Conservation (phyloP, 2,113 vertebrate genomes). For the Rhinogobius similis region DNA sequence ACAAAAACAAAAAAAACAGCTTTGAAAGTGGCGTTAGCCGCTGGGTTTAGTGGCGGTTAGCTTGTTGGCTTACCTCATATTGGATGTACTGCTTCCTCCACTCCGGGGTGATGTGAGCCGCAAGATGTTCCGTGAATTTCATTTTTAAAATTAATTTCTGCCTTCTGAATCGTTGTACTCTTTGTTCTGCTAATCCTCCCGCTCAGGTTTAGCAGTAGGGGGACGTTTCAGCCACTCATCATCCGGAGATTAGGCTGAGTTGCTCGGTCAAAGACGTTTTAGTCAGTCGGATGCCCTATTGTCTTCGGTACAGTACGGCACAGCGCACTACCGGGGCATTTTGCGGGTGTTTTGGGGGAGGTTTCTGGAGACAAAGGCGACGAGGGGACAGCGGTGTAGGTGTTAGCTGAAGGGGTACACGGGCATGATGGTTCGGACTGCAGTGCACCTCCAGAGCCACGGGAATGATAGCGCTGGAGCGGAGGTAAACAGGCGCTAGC, state of each 20-base stretch:
- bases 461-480: background rate
- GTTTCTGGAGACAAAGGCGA: background rate
- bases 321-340: slow-evolving; percentile 16
- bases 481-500: slow-evolving; percentile 19
- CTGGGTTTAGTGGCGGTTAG: background rate
- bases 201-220: background rate
- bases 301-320: slow-evolving; percentile 11
- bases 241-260: slow-evolving; percentile 33
- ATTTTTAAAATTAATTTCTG: slow-evolving; percentile 58
- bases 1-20: background rate
- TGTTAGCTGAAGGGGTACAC: background rate
- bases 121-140: slow-evolving; percentile 99
- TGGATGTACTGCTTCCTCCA: slow-evolving; percentile 99
- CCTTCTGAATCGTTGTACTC: background rate
- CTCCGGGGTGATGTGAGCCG: slow-evolving; percentile 98
- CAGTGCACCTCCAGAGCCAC: background rate
- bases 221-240: slow-evolving; percentile 16
- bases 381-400: background rate
- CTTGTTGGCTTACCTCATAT: slow-evolving; percentile 86
- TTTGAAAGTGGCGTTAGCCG: background rate
- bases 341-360: background rate
- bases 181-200: background rate
- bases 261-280: slow-evolving; percentile 8
- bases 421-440: background rate
- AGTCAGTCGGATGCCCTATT: slow-evolving; percentile 33